Evolutionary conservation across 2,797 vertebrate species (phyloP).

Genomic region (Morelia viridis): DNA sequence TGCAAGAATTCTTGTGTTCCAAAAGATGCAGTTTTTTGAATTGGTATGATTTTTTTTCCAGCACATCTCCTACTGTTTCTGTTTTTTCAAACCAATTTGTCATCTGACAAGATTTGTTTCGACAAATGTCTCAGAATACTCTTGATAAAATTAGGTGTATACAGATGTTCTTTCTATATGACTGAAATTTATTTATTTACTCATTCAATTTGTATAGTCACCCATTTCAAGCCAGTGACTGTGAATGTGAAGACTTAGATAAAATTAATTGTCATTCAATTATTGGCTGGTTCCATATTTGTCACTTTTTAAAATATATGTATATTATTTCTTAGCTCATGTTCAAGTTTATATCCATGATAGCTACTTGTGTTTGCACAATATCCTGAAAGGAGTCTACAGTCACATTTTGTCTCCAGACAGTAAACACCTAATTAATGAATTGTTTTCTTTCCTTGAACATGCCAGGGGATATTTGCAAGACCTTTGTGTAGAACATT

Average conservation of each 20-base stretch:
- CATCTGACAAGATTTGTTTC: slow-evolving; percentile 5
- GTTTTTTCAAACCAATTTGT: slow-evolving; percentile 14
- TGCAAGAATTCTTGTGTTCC: neutral
- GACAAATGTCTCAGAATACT: neutral
- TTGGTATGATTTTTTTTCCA: neutral
- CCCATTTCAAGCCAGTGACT: too few species aligned
- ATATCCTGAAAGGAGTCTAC: neutral
- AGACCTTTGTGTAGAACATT: neutral
- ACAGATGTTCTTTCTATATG: neutral
- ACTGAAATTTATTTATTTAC: neutral
- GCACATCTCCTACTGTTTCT: neutral
- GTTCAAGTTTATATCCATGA: neutral
- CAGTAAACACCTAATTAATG: neutral
- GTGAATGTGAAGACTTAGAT: neutral
- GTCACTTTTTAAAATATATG: neutral
- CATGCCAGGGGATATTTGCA: neutral
- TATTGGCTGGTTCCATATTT: neutral
- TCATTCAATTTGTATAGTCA: too few species aligned
- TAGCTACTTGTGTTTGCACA: neutral
- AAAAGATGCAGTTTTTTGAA: neutral
- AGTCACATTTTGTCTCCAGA: neutral
- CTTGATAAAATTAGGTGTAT: slow-evolving; percentile 15
- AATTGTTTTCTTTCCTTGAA: neutral
- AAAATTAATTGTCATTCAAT: slow-evolving; percentile 1
- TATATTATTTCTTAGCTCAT: neutral